A percentile compares a stretch with the other conserved stretches of the same genome.
These are phyloP conservation scores for Microplitis demolitor DNA, from an alignment of 1,140 invertebrate species.

Conservation along the genomic window DNA sequence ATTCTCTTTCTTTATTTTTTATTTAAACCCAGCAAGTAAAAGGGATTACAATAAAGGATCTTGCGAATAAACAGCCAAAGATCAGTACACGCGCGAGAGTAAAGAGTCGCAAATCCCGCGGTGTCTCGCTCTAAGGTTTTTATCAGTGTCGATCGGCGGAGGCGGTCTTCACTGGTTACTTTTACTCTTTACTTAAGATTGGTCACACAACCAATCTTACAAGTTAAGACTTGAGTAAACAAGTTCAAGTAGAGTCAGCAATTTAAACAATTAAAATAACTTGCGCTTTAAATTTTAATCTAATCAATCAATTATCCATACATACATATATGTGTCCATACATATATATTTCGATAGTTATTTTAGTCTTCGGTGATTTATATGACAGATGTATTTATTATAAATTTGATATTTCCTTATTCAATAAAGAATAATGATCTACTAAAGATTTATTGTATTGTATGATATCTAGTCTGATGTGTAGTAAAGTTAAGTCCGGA, in stretches of 20 bases:
- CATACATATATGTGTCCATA: too few relatives aligned
- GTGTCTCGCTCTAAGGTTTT: slow-evolving; percentile 14
- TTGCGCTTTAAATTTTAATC: too few relatives aligned
- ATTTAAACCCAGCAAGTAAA: background rate
- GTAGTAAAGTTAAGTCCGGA: background rate
- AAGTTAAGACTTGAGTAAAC: too few relatives aligned
- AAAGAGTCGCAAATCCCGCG: slow-evolving; percentile 43
- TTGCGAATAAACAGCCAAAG: background rate
- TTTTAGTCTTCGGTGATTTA: too few relatives aligned
- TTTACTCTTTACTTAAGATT: too few relatives aligned
- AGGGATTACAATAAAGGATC: slow-evolving; percentile 28
- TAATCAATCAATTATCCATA: too few relatives aligned
- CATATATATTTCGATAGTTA: too few relatives aligned
- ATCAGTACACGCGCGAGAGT: slow-evolving; percentile 9
- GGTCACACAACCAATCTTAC: too few relatives aligned
- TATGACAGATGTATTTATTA: too few relatives aligned
- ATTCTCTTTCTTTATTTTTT: slow-evolving; percentile 1
- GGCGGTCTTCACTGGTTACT: slow-evolving; percentile 10
- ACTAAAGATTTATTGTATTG: background rate
- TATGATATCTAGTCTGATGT: background rate
- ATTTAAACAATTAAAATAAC: too few relatives aligned
- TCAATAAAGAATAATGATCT: background rate
- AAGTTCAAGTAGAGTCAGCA: too few relatives aligned
- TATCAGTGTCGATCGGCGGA: slow-evolving; percentile 54
- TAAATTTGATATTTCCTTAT: background rate